Evolutionary conservation across 2,113 vertebrate genomes (phyloP).

Genomic region (Macrotus californicus): DNA sequence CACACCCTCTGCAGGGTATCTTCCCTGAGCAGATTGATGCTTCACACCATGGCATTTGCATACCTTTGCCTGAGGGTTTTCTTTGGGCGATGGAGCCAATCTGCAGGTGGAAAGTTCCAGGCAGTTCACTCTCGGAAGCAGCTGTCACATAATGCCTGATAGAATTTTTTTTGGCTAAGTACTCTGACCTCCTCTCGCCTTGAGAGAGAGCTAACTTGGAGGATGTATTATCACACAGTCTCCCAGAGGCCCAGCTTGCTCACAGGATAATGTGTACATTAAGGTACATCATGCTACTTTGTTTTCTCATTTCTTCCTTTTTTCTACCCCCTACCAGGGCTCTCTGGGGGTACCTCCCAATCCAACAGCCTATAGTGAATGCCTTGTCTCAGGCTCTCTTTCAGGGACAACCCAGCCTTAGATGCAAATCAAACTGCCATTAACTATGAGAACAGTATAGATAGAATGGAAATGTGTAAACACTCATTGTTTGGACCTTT

Average conservation of each 20-base stretch:
- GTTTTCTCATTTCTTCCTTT: neutral
- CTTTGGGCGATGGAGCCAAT: neutral
- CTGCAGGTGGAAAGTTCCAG: neutral
- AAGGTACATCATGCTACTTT: rapidly evolving
- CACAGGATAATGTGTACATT: too few species aligned
- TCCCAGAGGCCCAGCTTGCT: neutral
- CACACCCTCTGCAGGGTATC: too few species aligned
- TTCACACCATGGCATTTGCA: neutral
- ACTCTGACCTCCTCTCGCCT: neutral
- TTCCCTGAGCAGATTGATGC: neutral
- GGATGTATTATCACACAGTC: neutral
- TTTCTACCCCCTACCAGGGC: too few species aligned
- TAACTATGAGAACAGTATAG: neutral
- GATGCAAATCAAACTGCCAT: neutral
- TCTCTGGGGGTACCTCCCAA: neutral
- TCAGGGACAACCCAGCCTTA: neutral
- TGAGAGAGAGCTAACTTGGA: neutral
- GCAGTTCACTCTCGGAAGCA: neutral
- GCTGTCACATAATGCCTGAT: too few species aligned
- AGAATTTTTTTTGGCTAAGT: neutral
- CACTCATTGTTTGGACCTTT: rapidly evolving
- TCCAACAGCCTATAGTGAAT: neutral
- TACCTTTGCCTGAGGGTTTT: neutral
- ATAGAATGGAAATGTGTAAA: neutral
- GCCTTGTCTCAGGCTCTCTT: neutral